These are phyloP conservation scores for Perca fluviatilis DNA, from an alignment of 2,113 vertebrate genomes.

Conservation along the genomic window DNA sequence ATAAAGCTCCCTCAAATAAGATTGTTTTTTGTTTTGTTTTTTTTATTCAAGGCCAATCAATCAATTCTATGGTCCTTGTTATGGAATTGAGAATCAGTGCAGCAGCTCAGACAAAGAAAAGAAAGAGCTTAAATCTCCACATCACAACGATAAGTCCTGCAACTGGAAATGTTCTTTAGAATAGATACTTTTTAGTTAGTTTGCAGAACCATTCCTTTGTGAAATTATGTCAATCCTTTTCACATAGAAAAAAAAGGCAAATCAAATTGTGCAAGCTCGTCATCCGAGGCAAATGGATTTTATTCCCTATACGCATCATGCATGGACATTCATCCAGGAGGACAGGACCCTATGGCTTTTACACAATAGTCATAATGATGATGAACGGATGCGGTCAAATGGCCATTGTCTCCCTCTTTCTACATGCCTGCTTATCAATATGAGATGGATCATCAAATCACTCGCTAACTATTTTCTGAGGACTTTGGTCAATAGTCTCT, in stretches of 20 bases:
- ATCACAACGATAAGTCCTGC: background rate
- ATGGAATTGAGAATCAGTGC: too few species aligned
- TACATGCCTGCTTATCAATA: constrained; percentile 69
- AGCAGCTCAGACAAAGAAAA: background rate
- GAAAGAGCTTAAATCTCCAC: background rate
- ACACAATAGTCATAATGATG: constrained; percentile 62
- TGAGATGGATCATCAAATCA: constrained; percentile 55
- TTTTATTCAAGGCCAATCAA: too few species aligned
- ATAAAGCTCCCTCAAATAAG: too few species aligned
- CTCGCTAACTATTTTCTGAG: constrained; percentile 64
- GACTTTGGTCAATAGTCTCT: constrained; percentile 77
- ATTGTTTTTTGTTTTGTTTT: too few species aligned
- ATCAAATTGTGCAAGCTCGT: background rate
- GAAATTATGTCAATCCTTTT: background rate
- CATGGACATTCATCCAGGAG: constrained; percentile 1
- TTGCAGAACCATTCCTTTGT: background rate
- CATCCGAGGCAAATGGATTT: background rate
- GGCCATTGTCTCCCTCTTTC: constrained; percentile 57
- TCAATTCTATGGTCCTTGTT: too few species aligned
- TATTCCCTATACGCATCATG: background rate
- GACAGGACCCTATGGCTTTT: background rate
- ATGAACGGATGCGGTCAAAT: constrained; percentile 64
- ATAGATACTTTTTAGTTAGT: too few species aligned
- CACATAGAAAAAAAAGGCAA: too few species aligned
- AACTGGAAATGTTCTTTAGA: background rate